phyloP scores from a whole-genome alignment of 2,888 invertebrate genomes.

The Papilio demoleus region DNA sequence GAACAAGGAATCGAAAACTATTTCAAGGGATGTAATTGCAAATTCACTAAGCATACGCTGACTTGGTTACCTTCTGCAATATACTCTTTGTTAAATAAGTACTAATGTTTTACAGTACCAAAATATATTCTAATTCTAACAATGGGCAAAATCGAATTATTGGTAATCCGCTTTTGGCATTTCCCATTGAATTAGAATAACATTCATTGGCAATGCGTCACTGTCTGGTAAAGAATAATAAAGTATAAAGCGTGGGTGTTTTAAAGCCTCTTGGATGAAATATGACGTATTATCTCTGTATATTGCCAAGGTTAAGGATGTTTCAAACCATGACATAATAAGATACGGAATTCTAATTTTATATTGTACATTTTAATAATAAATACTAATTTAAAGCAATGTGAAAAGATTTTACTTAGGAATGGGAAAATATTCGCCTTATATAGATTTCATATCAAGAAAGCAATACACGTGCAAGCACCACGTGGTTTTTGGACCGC shows the following conservation, averaged over 20 bases:
- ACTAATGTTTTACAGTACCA: neutral
- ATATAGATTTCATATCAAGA: too few relatives aligned
- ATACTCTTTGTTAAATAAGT: too few relatives aligned
- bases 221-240: slow-evolving; percentile 18
- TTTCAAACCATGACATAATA: neutral
- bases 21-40: neutral
- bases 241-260: slow-evolving; percentile 29
- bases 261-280: slow-evolving; percentile 35
- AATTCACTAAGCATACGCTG: neutral
- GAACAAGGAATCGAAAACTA: neutral
- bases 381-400: too few relatives aligned
- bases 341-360: neutral
- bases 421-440: too few relatives aligned
- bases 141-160: neutral
- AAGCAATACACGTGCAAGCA: too few relatives aligned
- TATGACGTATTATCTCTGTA: slow-evolving; percentile 13
- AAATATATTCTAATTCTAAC: neutral
- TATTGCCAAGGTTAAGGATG: slow-evolving; percentile 5
- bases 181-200: slow-evolving; percentile 23
- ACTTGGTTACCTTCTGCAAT: neutral
- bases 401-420: too few relatives aligned
- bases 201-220: slow-evolving; percentile 29
- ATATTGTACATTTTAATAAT: neutral
- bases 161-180: neutral
- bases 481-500: too few relatives aligned